Base-by-base conservation (phyloP, 2,888 invertebrate genomes). In the Microdon myrmicae region DNA sequence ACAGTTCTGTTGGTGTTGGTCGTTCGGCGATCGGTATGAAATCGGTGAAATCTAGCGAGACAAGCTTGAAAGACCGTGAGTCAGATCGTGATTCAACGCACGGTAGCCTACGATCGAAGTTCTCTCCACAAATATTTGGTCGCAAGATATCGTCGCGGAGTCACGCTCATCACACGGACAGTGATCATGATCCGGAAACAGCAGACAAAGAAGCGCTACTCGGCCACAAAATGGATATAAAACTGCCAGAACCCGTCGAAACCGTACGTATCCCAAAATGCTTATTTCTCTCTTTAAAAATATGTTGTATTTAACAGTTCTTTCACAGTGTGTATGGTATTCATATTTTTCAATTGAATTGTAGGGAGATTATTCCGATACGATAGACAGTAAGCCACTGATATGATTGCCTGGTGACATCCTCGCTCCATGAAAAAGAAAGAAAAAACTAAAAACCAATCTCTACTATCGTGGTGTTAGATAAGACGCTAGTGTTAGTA, bases 241-340 rank as follows among this genome's bases (percentile, higher is more conserved):
- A 69, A 66, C 59, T 73, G 44, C 73, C 72, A 22, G 73, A 73
- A 47, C 72, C 73, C 22, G 73, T 72, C 3, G 73, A 73, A 71
- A 72, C 73, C 43, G 73, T 73, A 71, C 22, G 73, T 71, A 58
- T 45, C n/a, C n/a, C n/a, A 13, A 20, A 34, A 5, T 19, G 2
- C 3, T 19, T 19, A 12, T 12, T 25, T 23, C 2, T 1, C 20
- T 14, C 4, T 20, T 37, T 25, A 34, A 0, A 28, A 28, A 28
- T 16, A 19, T 29, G 16, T 14, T 29, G 8, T 10, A 32, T 32
- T 45, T 16, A 28, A 6, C 3, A 29, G n/a, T 3, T 6, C 25
- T n/a, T 20, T 29, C 8, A 9, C 13, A 6, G 12, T 3, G 9
- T 14, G 17, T 9, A 17, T 5, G 8, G 3, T 7, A 10, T 16